These are phyloP conservation scores for Crematogaster levior DNA, from an alignment of 2,888 invertebrate species.

Conservation along the genomic window DNA sequence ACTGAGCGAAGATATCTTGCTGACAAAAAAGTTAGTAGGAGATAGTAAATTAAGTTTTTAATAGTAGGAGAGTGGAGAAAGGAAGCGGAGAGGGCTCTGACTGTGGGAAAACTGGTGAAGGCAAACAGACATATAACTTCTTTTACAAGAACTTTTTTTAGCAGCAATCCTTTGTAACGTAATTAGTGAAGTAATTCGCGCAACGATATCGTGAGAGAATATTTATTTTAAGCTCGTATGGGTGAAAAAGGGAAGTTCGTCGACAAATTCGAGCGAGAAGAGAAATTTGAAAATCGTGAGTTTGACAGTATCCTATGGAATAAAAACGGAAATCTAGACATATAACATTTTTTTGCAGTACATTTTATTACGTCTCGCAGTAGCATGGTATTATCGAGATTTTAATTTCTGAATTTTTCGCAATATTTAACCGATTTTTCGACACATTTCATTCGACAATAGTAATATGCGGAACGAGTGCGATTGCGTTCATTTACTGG, in stretches of 20 bases:
- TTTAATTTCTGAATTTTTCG: conserved; percentile 31
- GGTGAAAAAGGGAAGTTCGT: conserved; percentile 10
- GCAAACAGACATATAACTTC: conserved; percentile 43
- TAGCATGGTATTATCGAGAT: conserved; percentile 10
- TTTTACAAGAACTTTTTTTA: conserved; percentile 37
- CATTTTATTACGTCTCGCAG: background rate
- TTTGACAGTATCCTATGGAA: conserved; percentile 1
- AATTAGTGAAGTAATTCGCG: conserved; percentile 48
- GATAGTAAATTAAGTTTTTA: conserved; percentile 50
- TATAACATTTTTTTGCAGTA: background rate
- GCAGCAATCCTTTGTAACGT: conserved; percentile 32
- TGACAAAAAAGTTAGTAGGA: conserved; percentile 43
- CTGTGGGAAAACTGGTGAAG: conserved; percentile 22
- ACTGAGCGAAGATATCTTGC: conserved; percentile 21
- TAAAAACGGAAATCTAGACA: background rate
- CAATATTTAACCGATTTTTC: conserved; percentile 23
- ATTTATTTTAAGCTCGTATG: conserved; percentile 40
- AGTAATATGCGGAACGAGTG: background rate
- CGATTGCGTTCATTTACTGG: conserved; percentile 10
- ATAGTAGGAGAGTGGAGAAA: background rate
- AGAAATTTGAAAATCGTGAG: conserved; percentile 26
- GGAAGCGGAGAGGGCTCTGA: background rate
- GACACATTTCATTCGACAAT: conserved; percentile 3
- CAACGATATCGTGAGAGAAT: conserved; percentile 44
- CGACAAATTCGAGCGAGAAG: conserved; percentile 6